Evolutionary conservation across 2,888 invertebrate species (phyloP).

Genomic region (Eutolmus rufibarbis): DNA sequence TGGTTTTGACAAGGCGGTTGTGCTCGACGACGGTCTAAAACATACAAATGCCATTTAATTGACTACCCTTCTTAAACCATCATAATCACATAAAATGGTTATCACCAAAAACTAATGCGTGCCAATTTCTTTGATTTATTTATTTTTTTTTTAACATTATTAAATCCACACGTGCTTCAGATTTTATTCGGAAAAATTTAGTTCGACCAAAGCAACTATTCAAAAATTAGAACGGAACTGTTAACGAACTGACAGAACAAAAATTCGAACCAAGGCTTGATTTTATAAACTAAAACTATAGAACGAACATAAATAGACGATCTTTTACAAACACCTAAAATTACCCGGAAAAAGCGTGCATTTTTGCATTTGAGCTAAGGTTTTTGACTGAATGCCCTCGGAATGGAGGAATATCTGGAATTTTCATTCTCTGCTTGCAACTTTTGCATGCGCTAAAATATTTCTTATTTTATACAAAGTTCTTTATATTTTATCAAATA

Average conservation of each 20-base stretch:
- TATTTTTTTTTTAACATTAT: conserved; percentile 31
- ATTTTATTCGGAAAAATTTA: neutral
- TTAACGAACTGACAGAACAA: conserved; percentile 10
- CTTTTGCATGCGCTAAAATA: conserved; percentile 61
- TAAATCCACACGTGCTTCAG: conserved; percentile 32
- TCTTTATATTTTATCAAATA: neutral
- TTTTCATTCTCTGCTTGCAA: conserved; percentile 60
- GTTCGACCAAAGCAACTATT: conserved; percentile 16
- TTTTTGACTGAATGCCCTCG: conserved; percentile 61
- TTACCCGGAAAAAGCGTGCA: conserved; percentile 62
- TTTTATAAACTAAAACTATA: neutral
- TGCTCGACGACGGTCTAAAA: conserved; percentile 46
- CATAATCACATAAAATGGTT: conserved; percentile 15
- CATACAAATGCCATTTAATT: neutral
- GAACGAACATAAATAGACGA: neutral
- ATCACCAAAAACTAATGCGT: conserved; percentile 29
- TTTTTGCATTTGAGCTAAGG: conserved; percentile 57
- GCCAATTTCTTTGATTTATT: conserved; percentile 35
- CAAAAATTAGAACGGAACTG: neutral
- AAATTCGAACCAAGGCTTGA: neutral
- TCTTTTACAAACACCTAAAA: conserved; percentile 45
- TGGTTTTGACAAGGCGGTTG: conserved; percentile 56
- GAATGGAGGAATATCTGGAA: conserved; percentile 62
- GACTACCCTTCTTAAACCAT: neutral
- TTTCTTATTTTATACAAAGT: conserved; percentile 43